Evolutionary conservation across 2,113 vertebrate species (phyloP).

Genomic region (Caracal caracal): DNA sequence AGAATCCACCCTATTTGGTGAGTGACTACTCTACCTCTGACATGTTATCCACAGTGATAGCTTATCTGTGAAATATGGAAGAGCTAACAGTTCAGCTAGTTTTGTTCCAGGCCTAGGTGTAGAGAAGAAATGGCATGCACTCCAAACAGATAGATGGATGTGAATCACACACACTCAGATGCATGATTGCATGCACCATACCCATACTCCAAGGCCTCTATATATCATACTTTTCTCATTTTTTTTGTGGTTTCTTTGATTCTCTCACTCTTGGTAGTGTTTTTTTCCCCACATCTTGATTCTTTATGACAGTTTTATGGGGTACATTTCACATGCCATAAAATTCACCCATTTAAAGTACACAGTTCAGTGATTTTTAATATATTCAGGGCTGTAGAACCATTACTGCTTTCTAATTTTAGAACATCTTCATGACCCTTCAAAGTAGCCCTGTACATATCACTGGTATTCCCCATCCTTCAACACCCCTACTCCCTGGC

Average conservation of each 20-base stretch:
- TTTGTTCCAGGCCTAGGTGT: background rate
- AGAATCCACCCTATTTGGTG: background rate
- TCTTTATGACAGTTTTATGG: background rate
- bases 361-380: background rate
- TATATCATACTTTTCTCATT: background rate
- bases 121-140: background rate
- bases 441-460: background rate
- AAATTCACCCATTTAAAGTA: background rate
- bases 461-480: background rate
- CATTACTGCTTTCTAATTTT: background rate
- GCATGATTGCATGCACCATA: background rate
- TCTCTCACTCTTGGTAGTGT: background rate
- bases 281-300: background rate
- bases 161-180: background rate
- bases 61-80: background rate
- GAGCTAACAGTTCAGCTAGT: background rate
- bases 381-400: background rate
- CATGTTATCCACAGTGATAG: background rate
- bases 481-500: background rate
- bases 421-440: background rate
- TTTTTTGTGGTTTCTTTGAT: background rate
- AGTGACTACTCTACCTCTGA: background rate
- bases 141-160: background rate
- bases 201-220: too few relatives aligned
- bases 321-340: background rate